Evolutionary conservation across 2,797 vertebrate species (phyloP), one percentile per base, ranked within the genome.

Genomic region (Oreochromis mossambicus): DNA sequence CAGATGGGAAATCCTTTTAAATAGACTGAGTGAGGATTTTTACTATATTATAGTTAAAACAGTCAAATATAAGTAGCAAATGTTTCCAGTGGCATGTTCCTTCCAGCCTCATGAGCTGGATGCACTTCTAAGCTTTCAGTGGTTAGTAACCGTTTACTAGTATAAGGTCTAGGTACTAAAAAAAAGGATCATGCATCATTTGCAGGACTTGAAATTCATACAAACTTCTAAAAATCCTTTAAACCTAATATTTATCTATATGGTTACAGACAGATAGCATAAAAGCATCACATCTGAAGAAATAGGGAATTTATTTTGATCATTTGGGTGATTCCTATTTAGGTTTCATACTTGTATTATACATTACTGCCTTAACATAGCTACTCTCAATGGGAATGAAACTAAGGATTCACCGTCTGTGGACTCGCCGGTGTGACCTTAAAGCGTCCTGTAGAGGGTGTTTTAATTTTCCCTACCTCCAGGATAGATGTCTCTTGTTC

Each of bases 401-500:
- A 70, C 43, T 43, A 43, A 24, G 36, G 38, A 43, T 70, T 43
- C 38, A 17, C 66, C 0, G 8, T 26, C 8, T 70, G 63, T 43
- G 21, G 38, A 43, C 38, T 43, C 3, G 13, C 5, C 43, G 68
- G 24, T 76, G 24, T 24, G 17, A 36, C 14, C 56, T 63, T 61
- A 32, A 58, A n/a, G 19, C 1, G 8, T 58, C 19, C 19, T 73
- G 36, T 43, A 29, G 2, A 46, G 5, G 7, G 26, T 24, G 3
- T 75, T n/a, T 78, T 51, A 58, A 56, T 56, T 12, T 41, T 50
- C 21, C 88, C 34, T 95, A 99, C 98, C 98, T 98, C 98, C 98
- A 99, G 0, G 99, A 99, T 46, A 99, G 95, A 91, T 98, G 99
- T 87, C 98, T 97, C 90, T 98, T 99, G 88, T 92, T 97, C 99